These are phyloP conservation scores for Penelope pileata DNA, from an alignment of 2,113 vertebrate genomes.

Conservation along the genomic window DNA sequence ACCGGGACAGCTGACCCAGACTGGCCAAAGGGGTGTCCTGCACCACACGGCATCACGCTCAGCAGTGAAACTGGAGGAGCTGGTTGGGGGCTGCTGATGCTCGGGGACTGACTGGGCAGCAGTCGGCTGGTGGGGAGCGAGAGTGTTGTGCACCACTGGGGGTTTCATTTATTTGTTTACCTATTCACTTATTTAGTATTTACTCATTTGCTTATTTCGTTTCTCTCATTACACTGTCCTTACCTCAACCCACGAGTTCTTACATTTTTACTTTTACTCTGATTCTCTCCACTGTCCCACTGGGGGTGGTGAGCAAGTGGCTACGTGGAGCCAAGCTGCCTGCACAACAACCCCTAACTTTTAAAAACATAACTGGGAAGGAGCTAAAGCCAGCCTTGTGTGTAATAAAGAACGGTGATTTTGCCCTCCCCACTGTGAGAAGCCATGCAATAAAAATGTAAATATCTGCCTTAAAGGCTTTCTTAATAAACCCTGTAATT, in stretches of 20 bases:
- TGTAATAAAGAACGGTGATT: neutral
- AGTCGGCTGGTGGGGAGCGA: too few relatives aligned
- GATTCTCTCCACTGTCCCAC: neutral
- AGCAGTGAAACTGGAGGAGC: neutral
- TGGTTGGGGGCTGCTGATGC: neutral
- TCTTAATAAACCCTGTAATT: constrained; percentile 59
- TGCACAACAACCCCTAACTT: neutral
- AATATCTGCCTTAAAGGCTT: constrained; percentile 21
- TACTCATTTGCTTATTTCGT: neutral
- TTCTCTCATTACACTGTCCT: neutral
- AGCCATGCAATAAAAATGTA: constrained; percentile 37
- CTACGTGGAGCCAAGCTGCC: neutral
- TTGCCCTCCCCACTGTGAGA: neutral
- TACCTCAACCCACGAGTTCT: neutral
- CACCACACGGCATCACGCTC: neutral
- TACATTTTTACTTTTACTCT: neutral
- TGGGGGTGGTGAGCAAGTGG: neutral
- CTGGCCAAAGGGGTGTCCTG: neutral
- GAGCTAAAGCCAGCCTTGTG: neutral
- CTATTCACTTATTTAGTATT: neutral
- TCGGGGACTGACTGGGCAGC: too few relatives aligned
- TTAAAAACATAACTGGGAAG: neutral
- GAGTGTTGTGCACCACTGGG: neutral
- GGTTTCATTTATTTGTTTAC: neutral
- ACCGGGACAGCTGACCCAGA: neutral